Base-by-base conservation (phyloP, 2,888 invertebrate species). In the Apodemia duryi region DNA sequence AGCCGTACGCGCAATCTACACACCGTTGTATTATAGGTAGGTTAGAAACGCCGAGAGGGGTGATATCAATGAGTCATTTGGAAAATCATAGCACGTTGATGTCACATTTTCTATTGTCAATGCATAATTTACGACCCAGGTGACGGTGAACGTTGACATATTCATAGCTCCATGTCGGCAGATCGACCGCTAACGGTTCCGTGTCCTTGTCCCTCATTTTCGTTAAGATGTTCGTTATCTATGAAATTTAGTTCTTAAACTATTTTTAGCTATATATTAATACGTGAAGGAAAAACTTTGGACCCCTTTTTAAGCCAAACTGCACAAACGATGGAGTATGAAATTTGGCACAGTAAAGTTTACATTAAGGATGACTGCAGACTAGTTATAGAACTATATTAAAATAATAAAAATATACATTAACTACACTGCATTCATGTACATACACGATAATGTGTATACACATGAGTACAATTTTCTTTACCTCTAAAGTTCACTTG, bases 1-100 rank as follows among this genome's bases (percentile, higher is more conserved):
- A 83, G 83, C 82, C 80, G 84, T 80, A 80, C 80, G 83, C 85
- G 85, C 82, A 80, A 80, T 77, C 85, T 76, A 75, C 79, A 77
- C 80, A 71, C 79, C 80, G 77, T 71, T 70, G 68, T 66, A 69
- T 68, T 78, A 81, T 85, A 88, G 87, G 88, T 89, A 87, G 79
- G 88, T 85, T 79, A 76, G 78, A 80, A 82, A 83, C 80, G 79
- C 82, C 28, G 83, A 80, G 81, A 80, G 77, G 66, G 68, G 66
- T 77, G 78, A 77, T 77, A 73, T 78, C 73, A 62, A 77, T 86
- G 85, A 87, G 79, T 87, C 86, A 86, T 75, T 75, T 73, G 65
- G 66, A 68, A 70, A 71, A 68, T 66, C 68, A 35, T 29, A 13
- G 28, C 64, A 61, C 38, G 32, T 51, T 52, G 49, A 61, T 41